Evolutionary conservation across 2,113 vertebrate genomes (phyloP).

Genomic region (Malurus cyaneus): DNA sequence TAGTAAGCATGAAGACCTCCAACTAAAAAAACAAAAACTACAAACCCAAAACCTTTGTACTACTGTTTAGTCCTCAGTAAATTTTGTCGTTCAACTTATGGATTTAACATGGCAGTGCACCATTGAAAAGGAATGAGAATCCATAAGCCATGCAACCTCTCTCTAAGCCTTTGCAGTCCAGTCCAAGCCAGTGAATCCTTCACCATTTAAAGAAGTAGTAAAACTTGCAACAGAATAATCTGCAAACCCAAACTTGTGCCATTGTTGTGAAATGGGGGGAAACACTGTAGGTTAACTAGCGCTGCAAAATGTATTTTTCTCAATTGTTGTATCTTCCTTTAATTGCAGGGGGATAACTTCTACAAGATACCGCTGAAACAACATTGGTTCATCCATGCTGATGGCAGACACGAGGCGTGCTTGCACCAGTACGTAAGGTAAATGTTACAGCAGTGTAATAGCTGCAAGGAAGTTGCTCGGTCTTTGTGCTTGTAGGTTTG

Average conservation of each 20-base stretch:
- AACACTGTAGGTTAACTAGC: neutral
- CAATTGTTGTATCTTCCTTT: conserved; percentile 28
- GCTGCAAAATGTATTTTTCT: neutral
- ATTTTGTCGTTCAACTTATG: conserved; percentile 74
- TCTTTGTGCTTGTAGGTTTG: neutral
- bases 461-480: neutral
- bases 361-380: neutral
- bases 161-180: conserved; percentile 76
- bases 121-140: conserved; percentile 79
- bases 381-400: neutral
- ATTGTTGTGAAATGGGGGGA: conserved; percentile 36
- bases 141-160: conserved; percentile 80
- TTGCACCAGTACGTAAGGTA: neutral
- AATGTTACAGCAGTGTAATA: neutral
- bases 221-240: conserved; percentile 65
- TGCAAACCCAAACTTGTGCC: conserved; percentile 62
- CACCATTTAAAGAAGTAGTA: conserved; percentile 72
- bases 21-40: conserved; percentile 70
- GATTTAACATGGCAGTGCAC: conserved; percentile 79
- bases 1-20: conserved; percentile 79
- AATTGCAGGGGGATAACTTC: conserved; percentile 70
- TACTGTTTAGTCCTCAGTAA: conserved; percentile 72
- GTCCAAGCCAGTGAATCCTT: conserved; percentile 75
- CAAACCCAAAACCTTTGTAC: conserved; percentile 54
- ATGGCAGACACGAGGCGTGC: neutral